Evolutionary conservation across 2,797 vertebrate species (phyloP), one percentile per base, ranked within the genome.

Genomic region (Triplophysa bombifrons): DNA sequence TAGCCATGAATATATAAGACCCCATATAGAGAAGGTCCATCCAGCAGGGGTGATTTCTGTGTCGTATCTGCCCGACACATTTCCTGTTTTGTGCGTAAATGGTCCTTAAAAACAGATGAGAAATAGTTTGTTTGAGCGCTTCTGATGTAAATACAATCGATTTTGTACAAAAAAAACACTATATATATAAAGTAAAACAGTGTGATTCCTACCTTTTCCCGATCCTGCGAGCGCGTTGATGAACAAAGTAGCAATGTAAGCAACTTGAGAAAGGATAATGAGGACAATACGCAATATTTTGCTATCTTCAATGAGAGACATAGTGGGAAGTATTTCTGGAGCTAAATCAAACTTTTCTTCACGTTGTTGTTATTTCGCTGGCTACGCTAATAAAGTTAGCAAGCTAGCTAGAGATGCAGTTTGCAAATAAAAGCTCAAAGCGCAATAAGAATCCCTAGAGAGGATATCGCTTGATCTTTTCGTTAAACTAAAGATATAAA

Each of bases 11-110:
- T 94, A 94, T 77, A 94, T 93, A 0, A 94, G 68, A 0, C 90
- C 91, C 93, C 93, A 94, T 85, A 94, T 93, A 8, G 93, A 92
- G 86, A 93, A 94, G 80, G 93, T 92, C 93, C 93, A 93, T 38
- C 89, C 87, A 1, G 93, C 90, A 0, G 93, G 93, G 11, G 93
- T 94, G 87, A 94, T 90, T 77, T 85, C 87, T 0, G 93, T 94
- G 58, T 88, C 84, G 51, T 92, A 91, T 55, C 56, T 86, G 5
- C 19, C 71, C 0, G 93, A 94, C 14, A 93, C 82, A 25, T 93
- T 93, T 0, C 90, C 92, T 27, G 88, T 91, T 0, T 72, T 60
- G 10, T 61, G 82, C 10, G 71, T 73, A 85, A 94, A 94, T 6
- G 85, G 87, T 80, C 84, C 92, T 93, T 85, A 19, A 80, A 76